phyloP scores from a whole-genome alignment of 2,888 invertebrate species.

The Tortricodes alternella region DNA sequence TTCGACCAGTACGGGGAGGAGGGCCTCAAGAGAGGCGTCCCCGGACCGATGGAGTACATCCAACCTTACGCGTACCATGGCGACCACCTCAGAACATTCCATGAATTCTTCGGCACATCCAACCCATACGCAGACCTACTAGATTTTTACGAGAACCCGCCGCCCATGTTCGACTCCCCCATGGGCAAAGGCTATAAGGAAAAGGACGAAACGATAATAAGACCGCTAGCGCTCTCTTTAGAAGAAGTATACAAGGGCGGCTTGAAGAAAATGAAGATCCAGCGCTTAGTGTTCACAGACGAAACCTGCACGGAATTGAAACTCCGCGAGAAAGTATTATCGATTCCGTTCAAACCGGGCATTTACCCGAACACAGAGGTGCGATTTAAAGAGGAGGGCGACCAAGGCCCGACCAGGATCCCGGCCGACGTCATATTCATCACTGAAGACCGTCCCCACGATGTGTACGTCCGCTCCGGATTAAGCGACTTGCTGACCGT shows the following conservation, averaged over 20 bases:
- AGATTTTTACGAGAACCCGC: constrained; percentile 85
- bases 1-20: constrained; percentile 96
- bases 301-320: constrained; percentile 84
- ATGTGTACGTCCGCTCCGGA: constrained; percentile 84
- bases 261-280: constrained; percentile 92
- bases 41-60: constrained; percentile 85
- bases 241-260: constrained; percentile 87
- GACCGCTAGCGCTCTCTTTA: constrained; percentile 75
- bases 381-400: constrained; percentile 90
- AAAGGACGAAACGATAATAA: constrained; percentile 78
- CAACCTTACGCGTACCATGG: constrained; percentile 92
- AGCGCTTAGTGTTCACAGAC: constrained; percentile 86
- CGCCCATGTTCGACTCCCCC: constrained; percentile 84
- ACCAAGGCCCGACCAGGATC: constrained; percentile 88
- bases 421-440: constrained; percentile 90
- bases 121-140: constrained; percentile 92
- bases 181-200: constrained; percentile 84
- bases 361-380: constrained; percentile 88
- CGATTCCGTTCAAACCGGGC: constrained; percentile 89
- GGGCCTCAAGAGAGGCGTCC: constrained; percentile 91
- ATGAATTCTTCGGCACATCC: constrained; percentile 91
- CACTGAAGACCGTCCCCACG: constrained; percentile 87
- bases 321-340: constrained; percentile 87
- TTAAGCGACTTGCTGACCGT: constrained; percentile 85
- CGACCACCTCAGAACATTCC: constrained; percentile 88